These are phyloP conservation scores for Arctocebus calabarensis DNA, from an alignment of 2,797 vertebrate genomes.

Conservation along the genomic window DNA sequence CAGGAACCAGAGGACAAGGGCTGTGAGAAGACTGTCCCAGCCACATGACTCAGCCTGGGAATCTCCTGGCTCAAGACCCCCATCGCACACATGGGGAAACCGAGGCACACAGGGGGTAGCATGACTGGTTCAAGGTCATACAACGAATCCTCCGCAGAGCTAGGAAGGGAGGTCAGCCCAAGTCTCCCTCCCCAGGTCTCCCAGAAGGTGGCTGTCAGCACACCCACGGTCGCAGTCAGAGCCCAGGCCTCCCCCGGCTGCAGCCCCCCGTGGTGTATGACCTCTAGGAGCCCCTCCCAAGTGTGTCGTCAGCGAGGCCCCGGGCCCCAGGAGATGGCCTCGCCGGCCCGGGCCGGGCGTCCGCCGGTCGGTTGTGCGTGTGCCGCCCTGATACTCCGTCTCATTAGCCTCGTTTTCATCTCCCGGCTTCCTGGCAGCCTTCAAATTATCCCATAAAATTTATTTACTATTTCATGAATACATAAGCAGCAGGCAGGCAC, in stretches of 20 bases:
- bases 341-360: slow-evolving; percentile 59
- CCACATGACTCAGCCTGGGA: not conserved
- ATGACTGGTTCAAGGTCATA: not conserved
- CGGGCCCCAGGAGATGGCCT: slow-evolving; percentile 3
- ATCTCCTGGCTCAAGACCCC: not conserved
- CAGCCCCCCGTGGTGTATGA: slow-evolving; percentile 39
- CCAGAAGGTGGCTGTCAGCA: not conserved
- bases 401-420: slow-evolving; percentile 90
- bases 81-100: not conserved
- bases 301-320: not conserved
- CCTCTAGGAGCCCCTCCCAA: slow-evolving; percentile 24
- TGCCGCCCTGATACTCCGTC: slow-evolving; percentile 86
- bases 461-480: slow-evolving; percentile 94
- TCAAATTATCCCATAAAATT: slow-evolving; percentile 93
- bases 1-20: not conserved
- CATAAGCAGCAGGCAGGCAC: slow-evolving; percentile 92
- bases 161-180: no score
- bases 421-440: slow-evolving; percentile 91
- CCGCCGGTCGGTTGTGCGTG: slow-evolving; percentile 87
- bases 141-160: not conserved
- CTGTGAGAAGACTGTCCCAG: rapidly evolving
- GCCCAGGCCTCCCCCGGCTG: not conserved
- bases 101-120: not conserved
- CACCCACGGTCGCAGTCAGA: rapidly evolving
- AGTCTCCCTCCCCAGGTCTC: rapidly evolving